phyloP scores from a whole-genome alignment of 1,140 invertebrate genomes.

The Chrysopa pallens region DNA sequence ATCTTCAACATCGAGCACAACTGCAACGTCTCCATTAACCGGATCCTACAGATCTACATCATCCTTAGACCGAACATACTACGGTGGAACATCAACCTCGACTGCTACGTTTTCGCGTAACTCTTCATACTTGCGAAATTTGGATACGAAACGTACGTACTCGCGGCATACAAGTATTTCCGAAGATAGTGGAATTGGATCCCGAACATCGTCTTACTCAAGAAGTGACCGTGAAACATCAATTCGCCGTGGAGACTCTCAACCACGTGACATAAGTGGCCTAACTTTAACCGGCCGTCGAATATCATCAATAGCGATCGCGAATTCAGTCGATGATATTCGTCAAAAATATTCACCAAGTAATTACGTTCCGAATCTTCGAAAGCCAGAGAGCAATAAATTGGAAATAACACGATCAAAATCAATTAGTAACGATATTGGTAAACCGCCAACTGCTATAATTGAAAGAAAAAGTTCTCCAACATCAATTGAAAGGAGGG shows the following conservation, averaged over 20 bases:
- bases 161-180: conserved; percentile 12
- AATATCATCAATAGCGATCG: conserved; percentile 13
- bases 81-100: conserved; percentile 21
- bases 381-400: conserved; percentile 20
- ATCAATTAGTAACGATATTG: conserved; percentile 32
- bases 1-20: conserved; percentile 19
- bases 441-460: conserved; percentile 15
- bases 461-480: conserved; percentile 11
- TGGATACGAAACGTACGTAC: neutral
- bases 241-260: conserved; percentile 11
- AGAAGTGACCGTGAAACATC: conserved; percentile 14
- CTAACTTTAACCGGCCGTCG: conserved; percentile 10
- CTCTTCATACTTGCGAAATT: conserved; percentile 20
- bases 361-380: conserved; percentile 37
- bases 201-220: conserved; percentile 13
- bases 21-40: conserved; percentile 17
- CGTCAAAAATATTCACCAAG: conserved; percentile 41
- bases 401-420: conserved; percentile 27
- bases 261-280: conserved; percentile 21
- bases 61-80: conserved; percentile 30
- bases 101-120: conserved; percentile 24
- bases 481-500: conserved; percentile 16
- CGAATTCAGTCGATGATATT: conserved; percentile 32
- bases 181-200: conserved; percentile 14
- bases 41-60: conserved; percentile 30